phyloP scores from a whole-genome alignment of 2,113 vertebrate genomes.

The Bos indicus region DNA sequence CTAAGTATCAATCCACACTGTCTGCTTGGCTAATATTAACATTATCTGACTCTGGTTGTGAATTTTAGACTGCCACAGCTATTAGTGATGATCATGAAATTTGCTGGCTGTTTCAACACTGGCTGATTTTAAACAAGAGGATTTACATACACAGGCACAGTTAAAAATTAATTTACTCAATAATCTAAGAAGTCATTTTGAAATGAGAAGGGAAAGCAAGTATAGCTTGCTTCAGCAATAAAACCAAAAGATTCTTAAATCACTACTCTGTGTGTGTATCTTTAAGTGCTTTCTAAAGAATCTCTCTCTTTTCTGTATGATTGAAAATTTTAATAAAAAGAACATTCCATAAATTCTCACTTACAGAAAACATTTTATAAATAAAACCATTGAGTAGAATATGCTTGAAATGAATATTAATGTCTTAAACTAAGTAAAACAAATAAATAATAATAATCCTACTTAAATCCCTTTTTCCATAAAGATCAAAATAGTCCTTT shows the following conservation, averaged over 20 bases:
- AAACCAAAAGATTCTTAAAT: not conserved
- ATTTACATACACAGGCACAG: not conserved
- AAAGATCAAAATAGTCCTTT: slow-evolving; percentile 12
- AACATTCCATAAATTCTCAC: not conserved
- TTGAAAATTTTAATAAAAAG: not conserved
- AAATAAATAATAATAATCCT: not conserved
- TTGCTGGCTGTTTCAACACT: not conserved
- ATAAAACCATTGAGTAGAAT: not conserved
- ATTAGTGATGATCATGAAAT: not conserved
- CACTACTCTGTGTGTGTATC: not conserved
- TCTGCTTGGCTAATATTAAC: not conserved
- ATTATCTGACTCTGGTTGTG: not conserved
- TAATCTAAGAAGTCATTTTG: not conserved
- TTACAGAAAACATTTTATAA: not conserved
- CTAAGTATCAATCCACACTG: no score
- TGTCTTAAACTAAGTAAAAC: not conserved
- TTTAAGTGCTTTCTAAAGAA: not conserved
- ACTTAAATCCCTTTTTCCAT: not conserved
- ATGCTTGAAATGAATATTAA: not conserved
- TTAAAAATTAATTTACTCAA: not conserved
- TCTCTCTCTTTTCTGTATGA: not conserved
- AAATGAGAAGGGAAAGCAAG: not conserved
- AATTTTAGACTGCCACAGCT: not conserved
- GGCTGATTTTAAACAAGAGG: not conserved
- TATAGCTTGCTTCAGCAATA: not conserved